A percentile compares a stretch with the other conserved stretches of the same genome.
These are phyloP conservation scores for Apomyelois bistriatella DNA, from an alignment of 2,888 invertebrate species.

Conservation along the genomic window DNA sequence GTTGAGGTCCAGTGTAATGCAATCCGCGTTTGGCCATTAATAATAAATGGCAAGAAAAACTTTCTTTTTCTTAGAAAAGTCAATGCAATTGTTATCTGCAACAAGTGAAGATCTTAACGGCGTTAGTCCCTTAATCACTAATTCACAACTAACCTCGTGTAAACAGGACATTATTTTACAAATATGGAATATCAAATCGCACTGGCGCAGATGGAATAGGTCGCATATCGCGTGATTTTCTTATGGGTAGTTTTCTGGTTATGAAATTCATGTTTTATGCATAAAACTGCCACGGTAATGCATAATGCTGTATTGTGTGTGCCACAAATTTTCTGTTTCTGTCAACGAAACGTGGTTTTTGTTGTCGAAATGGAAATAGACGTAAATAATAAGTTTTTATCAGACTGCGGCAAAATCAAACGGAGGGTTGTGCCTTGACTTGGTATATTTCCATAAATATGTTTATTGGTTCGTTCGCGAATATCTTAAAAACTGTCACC, in stretches of 20 bases:
- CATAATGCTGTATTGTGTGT: not conserved
- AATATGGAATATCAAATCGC: not conserved
- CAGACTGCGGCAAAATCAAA: not conserved
- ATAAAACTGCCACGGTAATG: not conserved
- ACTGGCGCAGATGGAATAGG: not conserved
- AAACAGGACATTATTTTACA: not conserved
- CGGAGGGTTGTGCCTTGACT: too few relatives aligned
- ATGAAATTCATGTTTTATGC: slow-evolving; percentile 2
- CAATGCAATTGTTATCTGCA: too few relatives aligned
- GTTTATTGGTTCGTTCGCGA: too few relatives aligned
- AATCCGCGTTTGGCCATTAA: too few relatives aligned
- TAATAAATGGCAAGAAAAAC: too few relatives aligned
- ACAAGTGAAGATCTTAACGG: too few relatives aligned
- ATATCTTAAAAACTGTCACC: too few relatives aligned
- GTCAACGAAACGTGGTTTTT: not conserved
- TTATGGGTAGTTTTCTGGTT: slow-evolving; percentile 3
- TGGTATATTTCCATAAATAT: too few relatives aligned
- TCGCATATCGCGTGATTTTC: slow-evolving; percentile 8
- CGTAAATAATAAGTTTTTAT: not conserved
- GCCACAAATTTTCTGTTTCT: not conserved
- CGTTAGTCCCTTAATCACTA: too few relatives aligned
- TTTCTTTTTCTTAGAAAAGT: too few relatives aligned
- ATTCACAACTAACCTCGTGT: not conserved
- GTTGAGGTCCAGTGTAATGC: too few relatives aligned
- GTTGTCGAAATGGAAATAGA: not conserved